Evolutionary conservation across 2,797 vertebrate genomes (phyloP), one percentile per base, ranked within the genome.

Genomic region (Lacerta bilineata): DNA sequence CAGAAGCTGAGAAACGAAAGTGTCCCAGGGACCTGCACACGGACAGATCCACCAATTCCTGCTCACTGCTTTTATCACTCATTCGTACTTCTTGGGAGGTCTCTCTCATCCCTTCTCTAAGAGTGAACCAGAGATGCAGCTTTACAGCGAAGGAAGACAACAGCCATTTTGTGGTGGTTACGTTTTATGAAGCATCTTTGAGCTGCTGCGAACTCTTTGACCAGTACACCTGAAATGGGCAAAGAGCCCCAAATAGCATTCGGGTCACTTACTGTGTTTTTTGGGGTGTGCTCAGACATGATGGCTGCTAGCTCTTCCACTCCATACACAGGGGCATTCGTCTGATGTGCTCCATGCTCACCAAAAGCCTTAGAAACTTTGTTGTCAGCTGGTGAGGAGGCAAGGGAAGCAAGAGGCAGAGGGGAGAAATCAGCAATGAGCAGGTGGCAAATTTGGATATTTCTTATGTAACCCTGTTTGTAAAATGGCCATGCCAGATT

Each of bases 251-350:
- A 25, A 17, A 8, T 8, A 0, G 10, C 4, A 17, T 13, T 74
- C 39, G 1, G 85, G 88, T 43, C 81, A 89, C 95, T 95, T 98
- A 99, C 98, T 95, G 96, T 98, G 94, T 98, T 99, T 96, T 98
- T 98, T 17, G 98, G 98, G 18, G 97, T 97, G 93, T 98, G 98
- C n/a, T 98, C 98, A 33, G 98, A 98, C 29, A 97, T 98, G 91
- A 98, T 94, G 80, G 97, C 85, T 92, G 98, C 97, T 96, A 98
- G 83, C 90, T 98, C 97, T 89, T 98, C 97, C 87, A 98, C 94
- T n/a, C 96, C 97, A 94, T 97, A 98, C 1, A 95, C 94, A 3
- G 95, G 94, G 74, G 96, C 86, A 11, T 97, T 96, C 83, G 95
- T 86, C 83, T 95, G 96, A 93, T 97, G 96, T 3, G 96, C 95